Evolutionary conservation across 2,888 invertebrate genomes (phyloP).

Genomic region (Calameuta pallipes): DNA sequence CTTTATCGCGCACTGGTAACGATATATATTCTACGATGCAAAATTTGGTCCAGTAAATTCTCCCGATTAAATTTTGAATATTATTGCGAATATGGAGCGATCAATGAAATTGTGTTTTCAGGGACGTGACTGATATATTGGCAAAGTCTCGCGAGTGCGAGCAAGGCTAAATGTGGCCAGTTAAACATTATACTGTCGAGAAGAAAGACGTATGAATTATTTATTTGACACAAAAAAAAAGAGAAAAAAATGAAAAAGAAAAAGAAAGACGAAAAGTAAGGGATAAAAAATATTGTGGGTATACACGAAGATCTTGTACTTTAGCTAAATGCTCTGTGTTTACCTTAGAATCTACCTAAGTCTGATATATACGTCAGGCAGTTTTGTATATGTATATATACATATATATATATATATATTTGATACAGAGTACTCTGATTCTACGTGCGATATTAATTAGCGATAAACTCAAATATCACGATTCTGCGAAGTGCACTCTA

Average conservation of each 20-base stretch:
- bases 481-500: background rate
- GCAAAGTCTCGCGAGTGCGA: constrained; percentile 26
- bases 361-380: background rate
- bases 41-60: background rate
- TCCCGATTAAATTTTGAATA: background rate
- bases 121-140: background rate
- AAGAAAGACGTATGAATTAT: constrained; percentile 43
- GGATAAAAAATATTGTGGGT: background rate
- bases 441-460: background rate
- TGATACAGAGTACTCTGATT: background rate
- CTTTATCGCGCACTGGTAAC: background rate
- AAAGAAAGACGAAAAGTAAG: background rate
- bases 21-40: background rate
- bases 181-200: constrained; percentile 35
- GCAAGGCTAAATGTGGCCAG: constrained; percentile 34
- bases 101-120: background rate
- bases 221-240: constrained; percentile 37
- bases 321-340: background rate
- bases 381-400: background rate
- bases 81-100: background rate
- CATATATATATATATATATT: background rate
- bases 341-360: background rate
- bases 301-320: background rate
- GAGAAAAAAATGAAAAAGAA: constrained; percentile 3
- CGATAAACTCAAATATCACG: background rate